phyloP scores from a whole-genome alignment of 2,888 invertebrate species.

The Latrodectus hesperus region DNA sequence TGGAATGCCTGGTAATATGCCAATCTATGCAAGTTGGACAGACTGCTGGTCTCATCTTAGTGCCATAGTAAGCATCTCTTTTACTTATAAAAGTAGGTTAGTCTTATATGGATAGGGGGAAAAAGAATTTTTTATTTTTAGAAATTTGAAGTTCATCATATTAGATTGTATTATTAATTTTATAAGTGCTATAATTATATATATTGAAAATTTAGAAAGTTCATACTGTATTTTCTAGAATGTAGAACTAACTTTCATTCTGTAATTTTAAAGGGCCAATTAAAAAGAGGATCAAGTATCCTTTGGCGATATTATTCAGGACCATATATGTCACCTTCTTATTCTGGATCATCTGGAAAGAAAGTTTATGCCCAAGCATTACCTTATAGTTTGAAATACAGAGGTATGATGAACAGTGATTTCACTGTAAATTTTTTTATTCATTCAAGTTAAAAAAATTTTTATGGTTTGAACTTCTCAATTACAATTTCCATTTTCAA shows the following conservation, averaged over 20 bases:
- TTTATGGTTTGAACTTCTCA: too few relatives aligned
- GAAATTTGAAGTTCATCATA: too few relatives aligned
- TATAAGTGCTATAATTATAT: background rate
- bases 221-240: background rate
- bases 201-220: background rate
- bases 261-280: conserved; percentile 76
- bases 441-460: background rate
- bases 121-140: background rate
- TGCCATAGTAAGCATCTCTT: conserved; percentile 60
- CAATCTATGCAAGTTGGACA: conserved; percentile 85
- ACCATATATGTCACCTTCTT: conserved; percentile 32
- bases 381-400: conserved; percentile 15
- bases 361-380: conserved; percentile 51
- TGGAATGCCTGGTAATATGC: conserved; percentile 89
- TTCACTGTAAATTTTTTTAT: background rate
- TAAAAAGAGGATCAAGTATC: conserved; percentile 90
- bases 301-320: conserved; percentile 81
- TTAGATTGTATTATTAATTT: background rate
- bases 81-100: too few relatives aligned
- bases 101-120: background rate
- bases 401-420: background rate
- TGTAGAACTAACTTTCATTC: too few relatives aligned
- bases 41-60: conserved; percentile 87
- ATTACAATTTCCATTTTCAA: too few relatives aligned
- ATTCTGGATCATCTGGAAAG: conserved; percentile 1